Percentiles rank a stretch among this genome's conserved stretches.
These are phyloP conservation scores for Synergus japonicus DNA, from an alignment of 2,888 invertebrate species.

Conservation along the genomic window DNA sequence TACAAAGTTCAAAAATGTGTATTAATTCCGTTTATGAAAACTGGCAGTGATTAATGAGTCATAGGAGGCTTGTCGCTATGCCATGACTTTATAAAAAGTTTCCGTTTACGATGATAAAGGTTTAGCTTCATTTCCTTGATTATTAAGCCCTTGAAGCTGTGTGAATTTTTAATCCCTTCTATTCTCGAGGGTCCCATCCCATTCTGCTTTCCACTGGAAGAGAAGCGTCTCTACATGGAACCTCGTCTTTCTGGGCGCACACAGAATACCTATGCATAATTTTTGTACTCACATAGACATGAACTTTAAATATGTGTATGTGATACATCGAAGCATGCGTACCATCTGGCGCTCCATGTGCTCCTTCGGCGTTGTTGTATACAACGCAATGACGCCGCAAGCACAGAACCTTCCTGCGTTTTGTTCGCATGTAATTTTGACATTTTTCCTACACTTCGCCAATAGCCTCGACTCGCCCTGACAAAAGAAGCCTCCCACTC, in stretches of 20 bases:
- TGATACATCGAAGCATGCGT: conserved; percentile 62
- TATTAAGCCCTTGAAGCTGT: conserved; percentile 39
- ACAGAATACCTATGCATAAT: conserved; percentile 45
- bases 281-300: conserved; percentile 32
- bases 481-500: conserved; percentile 45
- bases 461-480: conserved; percentile 53
- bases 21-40: conserved; percentile 12
- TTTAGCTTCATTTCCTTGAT: conserved; percentile 39
- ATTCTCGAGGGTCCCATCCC: conserved; percentile 48
- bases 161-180: conserved; percentile 42
- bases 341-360: conserved; percentile 73
- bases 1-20: background rate
- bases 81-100: conserved; percentile 30
- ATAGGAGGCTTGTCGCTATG: conserved; percentile 14
- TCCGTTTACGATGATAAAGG: conserved; percentile 37
- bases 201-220: conserved; percentile 53
- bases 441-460: conserved; percentile 60
- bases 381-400: conserved; percentile 54
- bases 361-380: conserved; percentile 50
- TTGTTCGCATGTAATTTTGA: conserved; percentile 63
- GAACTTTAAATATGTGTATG: conserved; percentile 29
- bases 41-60: conserved; percentile 36
- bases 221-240: conserved; percentile 55
- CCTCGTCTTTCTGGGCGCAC: conserved; percentile 53
- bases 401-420: conserved; percentile 57